These are phyloP conservation scores for Pitta sordida DNA, from an alignment of 2,113 vertebrate genomes.

Conservation along the genomic window DNA sequence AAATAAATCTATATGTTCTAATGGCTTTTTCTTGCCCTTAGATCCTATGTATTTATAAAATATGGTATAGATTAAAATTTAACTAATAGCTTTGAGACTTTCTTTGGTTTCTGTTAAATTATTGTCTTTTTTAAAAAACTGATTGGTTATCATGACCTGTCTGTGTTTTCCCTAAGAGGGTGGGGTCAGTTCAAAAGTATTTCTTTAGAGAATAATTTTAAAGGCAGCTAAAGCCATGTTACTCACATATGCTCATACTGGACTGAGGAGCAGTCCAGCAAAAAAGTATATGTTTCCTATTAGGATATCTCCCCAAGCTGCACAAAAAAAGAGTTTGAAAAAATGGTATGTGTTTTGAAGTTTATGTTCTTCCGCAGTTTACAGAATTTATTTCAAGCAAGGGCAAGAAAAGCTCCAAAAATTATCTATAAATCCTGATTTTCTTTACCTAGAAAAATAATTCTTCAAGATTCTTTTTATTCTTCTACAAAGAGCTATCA, in stretches of 20 bases:
- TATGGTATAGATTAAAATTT: constrained; percentile 16
- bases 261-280: background rate
- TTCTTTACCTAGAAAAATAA: background rate
- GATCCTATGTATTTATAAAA: constrained; percentile 23
- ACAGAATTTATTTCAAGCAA: background rate
- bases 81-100: constrained; percentile 34
- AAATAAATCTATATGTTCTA: constrained; percentile 25
- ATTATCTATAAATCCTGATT: background rate
- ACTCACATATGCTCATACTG: background rate
- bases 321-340: background rate
- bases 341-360: background rate
- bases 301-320: background rate
- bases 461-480: background rate
- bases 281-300: background rate
- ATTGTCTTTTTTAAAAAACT: background rate
- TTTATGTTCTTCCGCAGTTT: background rate
- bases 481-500: background rate
- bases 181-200: background rate
- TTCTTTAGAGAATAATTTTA: background rate
- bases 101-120: constrained; percentile 39
- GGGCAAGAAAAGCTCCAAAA: background rate
- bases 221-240: background rate
- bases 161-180: background rate
- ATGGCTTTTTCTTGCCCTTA: background rate
- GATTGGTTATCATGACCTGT: background rate